Evolutionary conservation across 2,113 vertebrate genomes (phyloP), one percentile per base, ranked within the genome.

Genomic region (Zosterops pallidus): DNA sequence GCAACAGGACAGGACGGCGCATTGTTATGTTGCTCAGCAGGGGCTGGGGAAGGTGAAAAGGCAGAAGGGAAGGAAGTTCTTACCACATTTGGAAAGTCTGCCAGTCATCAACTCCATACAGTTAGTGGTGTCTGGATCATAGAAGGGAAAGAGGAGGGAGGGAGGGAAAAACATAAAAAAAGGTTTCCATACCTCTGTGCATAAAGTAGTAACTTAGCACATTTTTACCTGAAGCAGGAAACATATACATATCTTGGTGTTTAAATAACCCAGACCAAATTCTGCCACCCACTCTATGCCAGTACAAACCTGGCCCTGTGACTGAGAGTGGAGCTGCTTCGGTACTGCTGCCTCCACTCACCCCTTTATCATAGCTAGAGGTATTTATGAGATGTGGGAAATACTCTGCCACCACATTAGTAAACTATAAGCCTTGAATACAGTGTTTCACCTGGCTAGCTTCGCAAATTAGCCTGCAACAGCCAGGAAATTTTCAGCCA

Each of bases 61-160:
- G 97, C 86, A 95, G 92, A 96, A 96, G 85, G 90, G 97, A 97
- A 97, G 96, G 95, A 97, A 96, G 62, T 94, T 98, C 99, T 99
- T 99, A 99, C 99, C 99, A 98, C 98, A 98, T 97, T 98, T 99
- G 98, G 98, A 98, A 98, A 99, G 97, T 98, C 98, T 99, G 98
- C 98, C 98, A 98, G 98, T 98, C 98, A 98, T 98, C 98, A 98
- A 98, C 91, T 97, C 98, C 98, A 98, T 97, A 98, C 98, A 98
- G 98, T 98, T 98, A 98, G 98, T 98, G 97, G 98, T 98, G 98
- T 98, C 98, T 98, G 97, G 96, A 98, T 98, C 96, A 97, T 87
- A 98, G 97, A 98, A 96, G 16, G 97, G 97, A 98, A 97, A 98
- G 91, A 98, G 97, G 97, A 96, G 96, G 97, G 97, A 97, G 90